Conservation (phyloP, 2,797 vertebrate genomes). For the Eulemur rubriventer region DNA sequence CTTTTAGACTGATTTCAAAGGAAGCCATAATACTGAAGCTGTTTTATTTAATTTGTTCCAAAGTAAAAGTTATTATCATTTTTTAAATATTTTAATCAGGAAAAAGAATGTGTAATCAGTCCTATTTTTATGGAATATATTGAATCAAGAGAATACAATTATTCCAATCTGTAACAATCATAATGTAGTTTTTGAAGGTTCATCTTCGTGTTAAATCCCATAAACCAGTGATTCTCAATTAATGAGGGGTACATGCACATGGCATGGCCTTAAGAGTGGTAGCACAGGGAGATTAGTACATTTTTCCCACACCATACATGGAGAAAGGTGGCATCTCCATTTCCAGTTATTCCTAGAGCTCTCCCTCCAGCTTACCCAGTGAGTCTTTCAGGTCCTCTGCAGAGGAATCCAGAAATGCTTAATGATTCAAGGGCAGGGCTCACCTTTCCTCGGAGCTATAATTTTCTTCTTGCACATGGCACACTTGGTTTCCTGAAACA, state of each 20-base stretch:
- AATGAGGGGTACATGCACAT: not conserved
- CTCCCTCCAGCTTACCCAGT: not conserved
- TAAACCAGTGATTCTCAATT: conserved; percentile 12
- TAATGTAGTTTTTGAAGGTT: conserved; percentile 25
- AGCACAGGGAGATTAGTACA: not conserved
- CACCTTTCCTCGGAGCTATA: conserved; percentile 7
- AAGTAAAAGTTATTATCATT: not conserved
- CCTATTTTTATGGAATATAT: not conserved
- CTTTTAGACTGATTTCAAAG: conserved; percentile 24
- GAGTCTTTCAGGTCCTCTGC: not conserved
- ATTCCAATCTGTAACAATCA: not conserved
- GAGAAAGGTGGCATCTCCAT: not conserved
- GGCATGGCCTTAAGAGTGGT: not conserved
- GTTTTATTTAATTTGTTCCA: conserved; percentile 14
- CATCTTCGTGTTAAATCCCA: conserved; percentile 34
- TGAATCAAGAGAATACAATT: not conserved
- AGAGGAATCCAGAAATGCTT: conserved; percentile 3
- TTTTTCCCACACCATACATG: not conserved
- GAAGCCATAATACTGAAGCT: not conserved
- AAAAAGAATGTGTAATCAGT: conserved; percentile 27
- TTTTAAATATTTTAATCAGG: conserved; percentile 41
- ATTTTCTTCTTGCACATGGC: conserved; percentile 16
- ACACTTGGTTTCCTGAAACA: conserved; percentile 46
- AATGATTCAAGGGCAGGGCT: not conserved
- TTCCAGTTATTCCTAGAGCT: conserved; percentile 16